Evolutionary conservation across 2,113 vertebrate genomes (phyloP).

Genomic region (Eptesicus fuscus): DNA sequence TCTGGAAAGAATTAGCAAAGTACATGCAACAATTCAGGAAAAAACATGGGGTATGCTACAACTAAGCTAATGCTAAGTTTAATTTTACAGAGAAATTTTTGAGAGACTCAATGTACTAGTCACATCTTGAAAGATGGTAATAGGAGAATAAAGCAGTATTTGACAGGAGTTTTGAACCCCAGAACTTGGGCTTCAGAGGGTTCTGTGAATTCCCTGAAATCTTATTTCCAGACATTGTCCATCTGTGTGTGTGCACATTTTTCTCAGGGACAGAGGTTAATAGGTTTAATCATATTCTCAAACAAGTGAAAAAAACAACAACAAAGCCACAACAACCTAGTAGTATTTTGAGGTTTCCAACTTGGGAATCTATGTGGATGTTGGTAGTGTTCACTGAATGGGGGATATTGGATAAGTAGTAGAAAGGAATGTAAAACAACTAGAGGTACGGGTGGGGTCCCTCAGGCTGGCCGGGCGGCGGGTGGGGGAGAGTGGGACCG

Average conservation of each 20-base stretch:
- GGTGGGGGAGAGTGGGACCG: no score
- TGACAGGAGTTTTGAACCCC: neutral
- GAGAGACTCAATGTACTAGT: neutral
- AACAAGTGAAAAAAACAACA: neutral
- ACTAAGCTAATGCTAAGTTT: neutral
- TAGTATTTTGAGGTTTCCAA: neutral
- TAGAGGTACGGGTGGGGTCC: no score
- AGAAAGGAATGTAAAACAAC: conserved; percentile 22
- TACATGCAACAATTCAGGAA: neutral
- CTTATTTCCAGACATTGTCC: neutral
- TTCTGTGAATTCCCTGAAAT: conserved; percentile 14
- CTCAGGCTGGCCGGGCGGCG: no score
- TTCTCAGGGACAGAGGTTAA: neutral
- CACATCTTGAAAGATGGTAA: neutral
- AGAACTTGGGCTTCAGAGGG: neutral
- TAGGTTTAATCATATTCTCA: conserved; percentile 37
- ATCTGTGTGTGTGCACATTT: neutral
- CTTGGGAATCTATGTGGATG: neutral
- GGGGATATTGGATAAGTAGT: neutral
- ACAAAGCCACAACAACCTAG: neutral
- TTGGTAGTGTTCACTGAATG: neutral
- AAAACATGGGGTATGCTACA: neutral
- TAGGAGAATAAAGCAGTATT: neutral
- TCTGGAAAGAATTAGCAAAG: neutral
- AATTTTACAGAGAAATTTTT: neutral